phyloP scores from a whole-genome alignment of 1,140 invertebrate species.

The Gonioctena quinquepunctata region DNA sequence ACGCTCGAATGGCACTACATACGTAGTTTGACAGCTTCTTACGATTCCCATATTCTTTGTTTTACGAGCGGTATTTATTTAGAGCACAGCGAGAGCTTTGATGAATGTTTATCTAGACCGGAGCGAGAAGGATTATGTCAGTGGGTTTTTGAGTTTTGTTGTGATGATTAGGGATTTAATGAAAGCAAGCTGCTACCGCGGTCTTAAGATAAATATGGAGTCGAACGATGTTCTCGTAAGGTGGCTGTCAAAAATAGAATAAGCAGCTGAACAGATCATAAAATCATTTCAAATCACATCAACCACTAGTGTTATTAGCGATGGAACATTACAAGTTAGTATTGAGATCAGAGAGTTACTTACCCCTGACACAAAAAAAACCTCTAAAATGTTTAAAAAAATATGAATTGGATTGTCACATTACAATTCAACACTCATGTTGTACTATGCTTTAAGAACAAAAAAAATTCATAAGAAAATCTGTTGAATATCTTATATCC shows the following conservation, averaged over 20 bases:
- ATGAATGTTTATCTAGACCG: neutral
- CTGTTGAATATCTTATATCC: too few species aligned
- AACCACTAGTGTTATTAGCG: too few species aligned
- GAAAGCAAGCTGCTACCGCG: neutral
- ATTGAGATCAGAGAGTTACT: too few species aligned
- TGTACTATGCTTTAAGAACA: too few species aligned
- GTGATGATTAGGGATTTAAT: neutral
- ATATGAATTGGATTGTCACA: too few species aligned
- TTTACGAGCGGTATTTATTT: neutral
- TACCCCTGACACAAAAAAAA: too few species aligned
- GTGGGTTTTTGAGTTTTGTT: neutral
- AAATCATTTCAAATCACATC: too few species aligned
- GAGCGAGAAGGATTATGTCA: neutral
- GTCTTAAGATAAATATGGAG: neutral
- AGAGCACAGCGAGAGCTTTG: neutral
- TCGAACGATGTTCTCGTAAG: neutral
- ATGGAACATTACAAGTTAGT: too few species aligned
- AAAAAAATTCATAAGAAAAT: too few species aligned
- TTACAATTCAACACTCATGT: too few species aligned
- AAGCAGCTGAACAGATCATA: too few species aligned
- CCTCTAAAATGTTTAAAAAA: too few species aligned
- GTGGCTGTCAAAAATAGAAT: neutral
- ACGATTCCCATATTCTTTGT: neutral
- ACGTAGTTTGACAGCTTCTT: neutral
- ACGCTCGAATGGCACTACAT: neutral